Base-by-base conservation (phyloP, 2,888 invertebrate genomes). In the Pandemis corylana region DNA sequence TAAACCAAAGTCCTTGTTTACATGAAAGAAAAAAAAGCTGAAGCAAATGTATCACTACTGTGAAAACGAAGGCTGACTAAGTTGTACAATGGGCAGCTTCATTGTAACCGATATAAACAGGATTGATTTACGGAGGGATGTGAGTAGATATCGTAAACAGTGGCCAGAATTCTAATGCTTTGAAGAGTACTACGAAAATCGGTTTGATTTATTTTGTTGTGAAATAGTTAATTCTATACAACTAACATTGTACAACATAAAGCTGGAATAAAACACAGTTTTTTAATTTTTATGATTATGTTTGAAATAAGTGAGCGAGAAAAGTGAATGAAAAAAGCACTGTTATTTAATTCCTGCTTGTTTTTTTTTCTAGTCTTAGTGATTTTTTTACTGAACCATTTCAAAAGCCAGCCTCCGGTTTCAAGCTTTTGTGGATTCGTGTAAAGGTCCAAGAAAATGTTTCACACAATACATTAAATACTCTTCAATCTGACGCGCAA, bases 71-170 rank as follows among this genome's bases (percentile, higher is more conserved):
- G 20, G 61, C 41, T 36, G 62, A 74, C 59, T 69, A 51, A 66
- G 69, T 66, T 66, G 65, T 63, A 51, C 51, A 28, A 20, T 15
- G n/a, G 56, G 41, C 4, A 59, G 49, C 64, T 69, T 66, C 68
- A 70, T 74, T 74, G 74, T 74, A 51, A 66, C 41, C 68, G 41
- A 69, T 65, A 70, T 74, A 70, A 74, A 74, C 61, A 62, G 7
- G 61, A 61, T 49, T 74, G 70, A 70, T 70, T 74, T 74, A 74
- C 66, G 61, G 28, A 64, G 61, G 53, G 56, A 20, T 20, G 68
- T 53, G 36, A 67, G 49, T 46, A 36, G 70, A 53, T 62, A 66
- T 70, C 70, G 74, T 74, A 74, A 69, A 74, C 10, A 70, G 51
- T 56, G 9, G 67, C 28, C 53, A n/a, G 46, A 68, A 56, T 13